Base-by-base conservation (phyloP, 2,888 invertebrate species). In the Meteorus colon region DNA sequence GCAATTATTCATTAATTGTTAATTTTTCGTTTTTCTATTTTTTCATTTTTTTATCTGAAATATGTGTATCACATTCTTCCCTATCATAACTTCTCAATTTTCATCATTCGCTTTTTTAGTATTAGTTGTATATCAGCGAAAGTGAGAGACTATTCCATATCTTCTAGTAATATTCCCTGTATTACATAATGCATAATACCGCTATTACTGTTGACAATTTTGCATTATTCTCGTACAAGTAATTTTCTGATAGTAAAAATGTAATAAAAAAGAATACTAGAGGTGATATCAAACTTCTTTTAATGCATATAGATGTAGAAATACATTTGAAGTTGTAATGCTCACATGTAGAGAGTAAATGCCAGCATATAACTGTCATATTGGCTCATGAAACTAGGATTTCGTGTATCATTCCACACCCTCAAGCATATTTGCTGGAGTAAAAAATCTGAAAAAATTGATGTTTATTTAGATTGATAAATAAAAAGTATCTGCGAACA, bases 1-100 rank as follows among this genome's bases (percentile, higher is more conserved):
- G n/a, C 55, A 55, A 55, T 55, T 55, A 19, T 55, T 55, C n/a
- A 55, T 55, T 19, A n/a, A 8, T 55, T 55, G n/a, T 19, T n/a
- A 4, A 1, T 48, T n/a, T 48, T 4, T 1, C 16, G 16, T 48
- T 48, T n/a, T 48, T 14, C 8, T 14, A 16, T 45, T 45, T 14
- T 19, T 19, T 51, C 19, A 45, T 45, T 45, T 45, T 45, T n/a
- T 48, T 48, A 48, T 48, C n/a, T 14, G n/a, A 16, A 16, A n/a
- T 48, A 48, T 48, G 4, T n/a, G 3, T n/a, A 48, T 48, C 16
- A n/a, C 5, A 19, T 24, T 19, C 19, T 55, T 55, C 6, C 4
- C 3, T 55, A 5, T 48, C 6, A 48, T n/a, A 4, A 55, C 19
- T 55, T 10, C 19, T 8, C 6, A 55, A 19, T 19, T 6, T 55